Evolutionary conservation across 2,113 vertebrate species (phyloP).

Genomic region (Aegotheles bennettii): DNA sequence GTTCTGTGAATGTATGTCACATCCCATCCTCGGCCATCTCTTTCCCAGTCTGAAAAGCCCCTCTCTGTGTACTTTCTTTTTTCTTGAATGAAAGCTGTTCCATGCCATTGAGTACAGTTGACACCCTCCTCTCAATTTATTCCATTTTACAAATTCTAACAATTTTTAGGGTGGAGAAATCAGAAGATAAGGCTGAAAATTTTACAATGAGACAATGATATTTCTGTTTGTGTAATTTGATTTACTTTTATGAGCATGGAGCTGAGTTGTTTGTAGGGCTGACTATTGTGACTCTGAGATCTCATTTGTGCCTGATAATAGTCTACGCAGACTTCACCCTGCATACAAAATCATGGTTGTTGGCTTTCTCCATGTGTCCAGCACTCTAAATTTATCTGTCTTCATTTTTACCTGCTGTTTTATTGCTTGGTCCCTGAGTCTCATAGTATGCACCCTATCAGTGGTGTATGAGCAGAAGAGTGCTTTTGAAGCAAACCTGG

Average conservation of each 20-base stretch:
- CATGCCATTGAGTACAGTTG: neutral
- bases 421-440: neutral
- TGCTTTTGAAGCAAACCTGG: neutral
- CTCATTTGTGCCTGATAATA: neutral
- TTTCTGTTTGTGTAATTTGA: neutral
- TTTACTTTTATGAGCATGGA: neutral
- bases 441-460: neutral
- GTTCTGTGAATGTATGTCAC: neutral
- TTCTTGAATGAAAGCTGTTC: neutral
- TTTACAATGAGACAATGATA: neutral
- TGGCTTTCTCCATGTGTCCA: neutral
- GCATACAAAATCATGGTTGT: neutral
- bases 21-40: neutral
- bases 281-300: neutral
- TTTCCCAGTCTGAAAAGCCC: neutral
- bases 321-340: neutral
- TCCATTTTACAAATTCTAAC: neutral
- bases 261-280: neutral
- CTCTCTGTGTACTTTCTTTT: neutral
- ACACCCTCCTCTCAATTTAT: neutral
- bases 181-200: neutral
- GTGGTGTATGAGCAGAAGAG: neutral
- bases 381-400: neutral
- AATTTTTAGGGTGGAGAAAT: neutral
- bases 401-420: neutral